A percentile compares a stretch with the other conserved stretches of the same genome.
These are phyloP conservation scores for Toxonevra muliebris DNA, from an alignment of 2,888 invertebrate genomes.

Conservation along the genomic window DNA sequence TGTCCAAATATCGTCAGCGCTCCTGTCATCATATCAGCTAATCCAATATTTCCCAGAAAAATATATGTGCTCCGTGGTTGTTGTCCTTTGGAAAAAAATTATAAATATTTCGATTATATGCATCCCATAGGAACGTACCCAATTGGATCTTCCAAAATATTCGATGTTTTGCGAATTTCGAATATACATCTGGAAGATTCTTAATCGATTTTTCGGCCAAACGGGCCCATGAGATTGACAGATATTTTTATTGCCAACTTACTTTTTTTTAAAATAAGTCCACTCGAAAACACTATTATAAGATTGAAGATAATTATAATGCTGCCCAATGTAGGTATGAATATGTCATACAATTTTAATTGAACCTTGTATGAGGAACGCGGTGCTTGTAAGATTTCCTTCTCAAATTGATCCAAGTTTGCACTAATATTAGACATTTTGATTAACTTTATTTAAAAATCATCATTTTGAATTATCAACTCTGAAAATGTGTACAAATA, in stretches of 20 bases:
- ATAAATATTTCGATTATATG: constrained; percentile 7
- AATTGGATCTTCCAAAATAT: too few relatives aligned
- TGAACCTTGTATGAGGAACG: constrained; percentile 55
- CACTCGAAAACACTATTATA: constrained; percentile 74
- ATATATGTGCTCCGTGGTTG: constrained; percentile 73
- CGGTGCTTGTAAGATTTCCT: constrained; percentile 36
- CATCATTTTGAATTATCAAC: too few relatives aligned
- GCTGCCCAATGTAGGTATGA: constrained; percentile 69
- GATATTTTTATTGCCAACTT: constrained; percentile 30
- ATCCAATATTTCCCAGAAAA: constrained; percentile 73
- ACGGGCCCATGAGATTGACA: too few relatives aligned
- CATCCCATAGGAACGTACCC: not conserved
- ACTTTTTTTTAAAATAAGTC: constrained; percentile 72
- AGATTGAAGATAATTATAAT: constrained; percentile 71
- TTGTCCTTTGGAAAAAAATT: constrained; percentile 64
- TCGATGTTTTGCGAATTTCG: too few relatives aligned
- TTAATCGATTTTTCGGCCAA: too few relatives aligned
- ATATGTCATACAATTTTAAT: constrained; percentile 67
- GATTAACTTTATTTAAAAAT: too few relatives aligned
- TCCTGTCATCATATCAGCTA: constrained; percentile 73
- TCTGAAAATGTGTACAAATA: too few relatives aligned
- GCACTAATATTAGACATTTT: not conserved
- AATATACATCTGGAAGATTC: too few relatives aligned
- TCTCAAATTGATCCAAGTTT: constrained; percentile 28
- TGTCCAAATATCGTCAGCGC: constrained; percentile 69